Evolutionary conservation across 1,140 invertebrate genomes (phyloP), one percentile per base, ranked within the genome.

Genomic region (Orchesella cincta): DNA sequence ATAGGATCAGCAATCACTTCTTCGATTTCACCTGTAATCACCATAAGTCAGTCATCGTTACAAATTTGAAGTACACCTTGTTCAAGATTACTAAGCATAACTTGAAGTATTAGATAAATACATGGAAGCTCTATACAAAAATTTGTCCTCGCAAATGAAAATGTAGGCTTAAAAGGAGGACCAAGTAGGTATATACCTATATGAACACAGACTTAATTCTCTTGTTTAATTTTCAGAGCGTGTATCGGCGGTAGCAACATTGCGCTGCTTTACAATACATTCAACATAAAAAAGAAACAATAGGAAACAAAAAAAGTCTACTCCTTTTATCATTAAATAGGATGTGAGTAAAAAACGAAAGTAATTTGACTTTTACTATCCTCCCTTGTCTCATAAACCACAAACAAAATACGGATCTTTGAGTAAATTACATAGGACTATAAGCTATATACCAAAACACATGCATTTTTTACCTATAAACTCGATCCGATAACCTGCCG

Each of bases 401-500:
- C 31, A 57, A 57, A 57, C 54, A 57, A 3, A 57, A 57, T 26
- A 57, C n/a, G 14, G 26, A n/a, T n/a, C n/a, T n/a, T n/a, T n/a
- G n/a, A n/a, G n/a, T n/a, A n/a, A n/a, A n/a, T n/a, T n/a, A n/a
- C n/a, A n/a, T n/a, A n/a, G n/a, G n/a, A n/a, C n/a, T n/a, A n/a
- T n/a, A n/a, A n/a, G n/a, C n/a, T n/a, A n/a, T n/a, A n/a, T n/a
- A n/a, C n/a, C n/a, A n/a, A n/a, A n/a, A n/a, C n/a, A n/a, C 8
- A 46, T 46, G 20, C 39, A 46, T 8, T 46, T 67, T 93, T 92
- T 86, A 96, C 95, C 95, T 82, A 98, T 90, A 78, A 92, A 91
- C 80, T 91, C 92, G 84, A 97, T 96, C 81, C 92, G 89, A 87
- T 95, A 96, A 82, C 93, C 94, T 28, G 91, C 90, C n/a, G 95